These are phyloP conservation scores for Pachliopta kotzebuea DNA, from an alignment of 2,888 invertebrate species.

Conservation along the genomic window DNA sequence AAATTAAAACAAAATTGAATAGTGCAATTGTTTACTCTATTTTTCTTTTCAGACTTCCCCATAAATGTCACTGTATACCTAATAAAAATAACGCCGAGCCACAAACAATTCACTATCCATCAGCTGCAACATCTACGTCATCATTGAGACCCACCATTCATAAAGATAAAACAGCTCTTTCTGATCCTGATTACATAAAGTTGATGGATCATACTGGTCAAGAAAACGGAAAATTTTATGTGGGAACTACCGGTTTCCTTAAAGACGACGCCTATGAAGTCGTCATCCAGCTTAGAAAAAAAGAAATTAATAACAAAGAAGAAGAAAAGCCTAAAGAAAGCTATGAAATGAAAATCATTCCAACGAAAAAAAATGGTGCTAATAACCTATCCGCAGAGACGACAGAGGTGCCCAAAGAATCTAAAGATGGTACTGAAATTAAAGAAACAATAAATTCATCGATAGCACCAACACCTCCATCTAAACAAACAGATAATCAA, in stretches of 20 bases:
- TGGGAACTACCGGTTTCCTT: slow-evolving; percentile 62
- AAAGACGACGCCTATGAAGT: slow-evolving; percentile 70
- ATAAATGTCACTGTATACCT: slow-evolving; percentile 8
- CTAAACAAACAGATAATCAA: slow-evolving; percentile 5
- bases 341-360: slow-evolving; percentile 7
- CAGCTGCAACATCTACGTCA: slow-evolving; percentile 48
- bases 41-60: slow-evolving; percentile 15
- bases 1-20: too few relatives aligned
- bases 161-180: slow-evolving; percentile 37
- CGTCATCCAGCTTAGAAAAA: slow-evolving; percentile 67
- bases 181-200: slow-evolving; percentile 54
- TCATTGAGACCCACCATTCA: slow-evolving; percentile 53
- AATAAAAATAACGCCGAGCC: slow-evolving; percentile 9
- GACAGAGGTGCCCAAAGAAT: not conserved
- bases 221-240: slow-evolving; percentile 63
- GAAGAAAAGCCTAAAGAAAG: slow-evolving; percentile 26
- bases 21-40: not conserved
- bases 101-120: slow-evolving; percentile 33
- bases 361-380: not conserved
- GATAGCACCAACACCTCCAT: not conserved
- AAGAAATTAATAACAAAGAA: slow-evolving; percentile 40
- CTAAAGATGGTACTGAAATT: not conserved
- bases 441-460: not conserved
- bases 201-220: slow-evolving; percentile 52
- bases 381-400: slow-evolving; percentile 2